Evolutionary conservation across 2,797 vertebrate genomes (phyloP).

Genomic region (Phalloptychus januarius): DNA sequence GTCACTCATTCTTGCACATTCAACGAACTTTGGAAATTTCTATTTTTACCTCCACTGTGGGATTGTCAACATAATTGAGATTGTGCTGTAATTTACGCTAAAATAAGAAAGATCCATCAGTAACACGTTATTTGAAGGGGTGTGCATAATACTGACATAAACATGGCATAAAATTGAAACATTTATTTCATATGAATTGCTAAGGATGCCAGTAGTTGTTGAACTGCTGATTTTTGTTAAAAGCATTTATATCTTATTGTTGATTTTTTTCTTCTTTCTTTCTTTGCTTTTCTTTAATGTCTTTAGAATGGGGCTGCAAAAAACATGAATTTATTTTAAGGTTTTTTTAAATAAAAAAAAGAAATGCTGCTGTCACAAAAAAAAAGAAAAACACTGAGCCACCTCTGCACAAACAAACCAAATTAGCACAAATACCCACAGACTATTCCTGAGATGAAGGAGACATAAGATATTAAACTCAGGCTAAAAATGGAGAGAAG

Average conservation of each 20-base stretch:
- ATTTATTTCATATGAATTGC: neutral
- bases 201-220: neutral
- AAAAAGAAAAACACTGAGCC: neutral
- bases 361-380: neutral
- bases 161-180: neutral
- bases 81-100: neutral
- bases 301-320: neutral
- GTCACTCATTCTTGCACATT: neutral
- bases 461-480: neutral
- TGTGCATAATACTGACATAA: too few relatives aligned
- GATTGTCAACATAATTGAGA: neutral
- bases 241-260: neutral
- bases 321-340: neutral
- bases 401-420: neutral
- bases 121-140: too few relatives aligned
- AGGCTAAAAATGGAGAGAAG: neutral
- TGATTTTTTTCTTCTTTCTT: neutral
- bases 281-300: neutral
- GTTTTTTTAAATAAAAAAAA: neutral
- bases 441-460: neutral
- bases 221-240: neutral
- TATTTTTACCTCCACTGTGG: neutral
- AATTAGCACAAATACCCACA: neutral
- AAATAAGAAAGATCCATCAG: neutral
- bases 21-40: neutral